A percentile compares a stretch with the other conserved stretches of the same genome.
Evolutionary conservation across 2,797 vertebrate species (phyloP).

Genomic region (Adrianichthys oophorus): DNA sequence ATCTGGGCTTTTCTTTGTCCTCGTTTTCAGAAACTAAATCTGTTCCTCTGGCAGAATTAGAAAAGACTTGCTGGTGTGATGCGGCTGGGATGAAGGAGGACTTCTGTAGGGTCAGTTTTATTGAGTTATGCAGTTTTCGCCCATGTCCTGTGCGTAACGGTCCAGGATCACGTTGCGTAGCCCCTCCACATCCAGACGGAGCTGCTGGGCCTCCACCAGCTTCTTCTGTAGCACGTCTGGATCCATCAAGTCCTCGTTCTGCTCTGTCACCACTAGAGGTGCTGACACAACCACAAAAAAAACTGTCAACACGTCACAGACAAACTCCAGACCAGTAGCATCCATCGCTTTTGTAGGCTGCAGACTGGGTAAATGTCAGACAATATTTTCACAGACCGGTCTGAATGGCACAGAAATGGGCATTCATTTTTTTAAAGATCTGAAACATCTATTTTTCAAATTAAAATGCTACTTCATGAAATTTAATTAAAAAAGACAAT

Average conservation of each 20-base stretch:
- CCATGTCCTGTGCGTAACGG: slow-evolving; percentile 98
- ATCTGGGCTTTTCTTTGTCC: slow-evolving; percentile 60
- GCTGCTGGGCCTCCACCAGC: slow-evolving; percentile 86
- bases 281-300: slow-evolving; percentile 60
- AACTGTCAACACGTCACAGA: neutral
- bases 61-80: slow-evolving; percentile 13
- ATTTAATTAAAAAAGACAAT: no score
- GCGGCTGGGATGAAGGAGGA: slow-evolving; percentile 15
- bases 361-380: no score
- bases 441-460: no score
- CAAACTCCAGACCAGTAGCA: neutral
- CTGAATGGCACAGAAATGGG: no score
- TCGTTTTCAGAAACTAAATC: slow-evolving; percentile 43
- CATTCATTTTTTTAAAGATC: no score
- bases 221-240: slow-evolving; percentile 87
- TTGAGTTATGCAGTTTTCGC: slow-evolving; percentile 97
- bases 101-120: slow-evolving; percentile 50
- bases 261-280: slow-evolving; percentile 68
- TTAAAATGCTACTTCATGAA: no score
- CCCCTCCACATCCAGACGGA: slow-evolving; percentile 91
- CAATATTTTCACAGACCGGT: no score
- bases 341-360: no score
- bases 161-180: slow-evolving; percentile 92
- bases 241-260: slow-evolving; percentile 83
- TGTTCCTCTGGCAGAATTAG: slow-evolving; percentile 41